Base-by-base conservation (phyloP, 2,113 vertebrate species). In the Axis porcinus region DNA sequence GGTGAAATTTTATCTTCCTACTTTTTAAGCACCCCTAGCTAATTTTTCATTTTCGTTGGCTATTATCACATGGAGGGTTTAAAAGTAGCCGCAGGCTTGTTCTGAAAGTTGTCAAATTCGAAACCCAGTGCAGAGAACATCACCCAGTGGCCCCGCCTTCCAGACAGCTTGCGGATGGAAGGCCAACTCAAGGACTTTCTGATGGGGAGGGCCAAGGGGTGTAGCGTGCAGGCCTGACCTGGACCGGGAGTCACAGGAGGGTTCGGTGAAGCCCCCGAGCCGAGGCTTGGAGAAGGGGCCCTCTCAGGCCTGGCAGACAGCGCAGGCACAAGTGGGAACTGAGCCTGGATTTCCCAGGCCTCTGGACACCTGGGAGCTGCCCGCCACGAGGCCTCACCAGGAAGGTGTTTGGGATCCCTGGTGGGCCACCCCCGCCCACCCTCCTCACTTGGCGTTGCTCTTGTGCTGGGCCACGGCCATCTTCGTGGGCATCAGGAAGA, bases 401-500 rank as follows among this genome's bases (percentile, higher is more conserved):
- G 16, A 16, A 43, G 54, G 15, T 7, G 19, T 7, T 40, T 40
- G 2, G 8, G 16, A 2, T 10, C 43, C 45, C n/a, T 1, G 10
- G 27, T 1, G 28, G 23, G 1, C 47, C 27, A 4, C 47, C 21
- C 23, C 47, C 14, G 3, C 95, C 50, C 50, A 0, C 67, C 60
- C 99, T 83, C 47, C 99, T 99, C 93, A 99, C 99, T n/a, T 98
- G 96, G 99, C 99, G 0, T 99, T 97, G 83, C 98, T 36, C 62
- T 96, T 84, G 78, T 99, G 99, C 97, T 99, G 99, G 28, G 99
- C 99, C 70, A 99, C 98, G 0, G 99, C 54, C 7, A 86, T 67
- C 98, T 99, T 98, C 0, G 99, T 99, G 55, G 99, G 99, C 30
- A 99, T 84, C 97, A 99, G 98, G 98, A 99, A 99, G 93, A 99